Evolutionary conservation across 2,797 vertebrate genomes (phyloP).

Genomic region (Labeo calbasu): DNA sequence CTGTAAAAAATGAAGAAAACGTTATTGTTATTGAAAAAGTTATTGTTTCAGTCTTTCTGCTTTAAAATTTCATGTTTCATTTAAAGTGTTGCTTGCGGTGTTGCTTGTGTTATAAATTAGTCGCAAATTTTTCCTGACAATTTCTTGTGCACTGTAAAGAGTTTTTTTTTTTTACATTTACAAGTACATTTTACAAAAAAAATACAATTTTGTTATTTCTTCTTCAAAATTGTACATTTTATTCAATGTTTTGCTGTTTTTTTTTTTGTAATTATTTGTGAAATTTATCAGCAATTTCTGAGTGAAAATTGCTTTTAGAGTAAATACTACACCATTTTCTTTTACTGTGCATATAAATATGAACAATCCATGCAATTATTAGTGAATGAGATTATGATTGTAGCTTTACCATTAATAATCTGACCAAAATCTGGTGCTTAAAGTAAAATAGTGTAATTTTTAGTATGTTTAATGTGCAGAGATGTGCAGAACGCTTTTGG

Average conservation of each 20-base stretch:
- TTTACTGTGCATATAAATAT: not conserved
- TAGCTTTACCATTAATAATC: not conserved
- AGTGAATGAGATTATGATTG: not conserved
- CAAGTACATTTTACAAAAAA: not conserved
- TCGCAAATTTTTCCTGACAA: no score
- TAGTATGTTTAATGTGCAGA: not conserved
- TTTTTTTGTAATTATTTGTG: not conserved
- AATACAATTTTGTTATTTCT: not conserved
- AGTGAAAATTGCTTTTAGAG: not conserved
- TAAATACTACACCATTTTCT: not conserved
- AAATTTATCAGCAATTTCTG: not conserved
- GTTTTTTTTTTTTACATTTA: not conserved
- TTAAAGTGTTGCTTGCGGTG: not conserved
- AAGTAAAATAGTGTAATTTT: not conserved
- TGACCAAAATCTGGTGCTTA: not conserved
- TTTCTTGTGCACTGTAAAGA: no score
- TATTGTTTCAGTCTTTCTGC: not conserved
- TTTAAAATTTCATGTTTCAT: not conserved
- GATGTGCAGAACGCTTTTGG: not conserved
- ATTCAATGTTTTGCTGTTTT: not conserved
- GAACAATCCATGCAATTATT: not conserved
- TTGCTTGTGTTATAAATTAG: no score
- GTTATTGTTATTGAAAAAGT: not conserved
- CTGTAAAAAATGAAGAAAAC: not conserved
- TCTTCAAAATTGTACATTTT: not conserved